Evolutionary conservation across 1,140 invertebrate species (phyloP), one percentile per base, ranked within the genome.

Genomic region (Lutraria rhynchaena): DNA sequence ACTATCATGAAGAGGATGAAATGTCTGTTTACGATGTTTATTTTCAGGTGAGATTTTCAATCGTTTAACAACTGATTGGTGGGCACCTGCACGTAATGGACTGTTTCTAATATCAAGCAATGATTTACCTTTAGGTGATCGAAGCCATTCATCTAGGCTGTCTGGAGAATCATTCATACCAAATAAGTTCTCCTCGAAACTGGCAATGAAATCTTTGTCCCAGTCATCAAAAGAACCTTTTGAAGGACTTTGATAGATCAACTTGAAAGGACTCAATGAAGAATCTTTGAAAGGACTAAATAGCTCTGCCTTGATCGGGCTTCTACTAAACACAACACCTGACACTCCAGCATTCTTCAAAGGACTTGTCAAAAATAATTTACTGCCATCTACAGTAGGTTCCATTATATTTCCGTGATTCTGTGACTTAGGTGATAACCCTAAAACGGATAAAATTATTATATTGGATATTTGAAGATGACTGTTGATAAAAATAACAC

Each of bases 231-330:
- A 74, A 0, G 78, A 19, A 53, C 78, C 78, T 22, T 80, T 80
- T 3, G 78, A 74, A 33, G 69, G 69, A 63, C 69, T 81, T 29
- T 73, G 57, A 37, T 31, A 35, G 11, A 74, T 53, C 31, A 63
- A 33, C 17, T 74, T 81, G 44, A 81, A 74, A n/a, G 78, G 78
- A 73, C 78, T 81, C 2, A 81, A 67, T 1, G 60, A 53, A 24
- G 78, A 65, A n/a, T 74, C 69, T 37, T 81, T 81, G 31, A 81
- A 81, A 35, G 78, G 78, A 65, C 78, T 81, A 17, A 81, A 65
- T 55, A 51, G 29, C 4, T 51, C 63, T 46, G 51, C 27, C 24
- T 73, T 73, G 7, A 81, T 11, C 35, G 67, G 67, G 33, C 69
- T 81, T 0, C 55, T 60, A 31, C 63, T 31, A 9, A 76, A 33